A percentile compares a stretch with the other conserved stretches of the same genome.
phyloP scores from a whole-genome alignment of 2,113 vertebrate genomes.

The Chionis minor region DNA sequence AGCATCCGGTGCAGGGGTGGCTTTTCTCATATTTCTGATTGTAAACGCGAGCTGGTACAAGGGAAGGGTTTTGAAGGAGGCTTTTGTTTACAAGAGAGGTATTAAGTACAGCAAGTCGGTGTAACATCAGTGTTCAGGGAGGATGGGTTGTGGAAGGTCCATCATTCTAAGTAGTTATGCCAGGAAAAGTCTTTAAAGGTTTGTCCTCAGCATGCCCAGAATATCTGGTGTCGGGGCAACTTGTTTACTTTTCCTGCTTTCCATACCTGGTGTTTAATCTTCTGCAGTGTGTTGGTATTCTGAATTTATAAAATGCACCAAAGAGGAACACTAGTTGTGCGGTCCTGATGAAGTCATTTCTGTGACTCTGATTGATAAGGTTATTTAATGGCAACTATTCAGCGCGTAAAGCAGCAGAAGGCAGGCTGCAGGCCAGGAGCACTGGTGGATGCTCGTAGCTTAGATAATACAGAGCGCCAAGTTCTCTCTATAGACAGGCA shows the following conservation, averaged over 20 bases:
- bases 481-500: neutral
- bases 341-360: neutral
- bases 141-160: neutral
- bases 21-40: neutral
- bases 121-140: neutral
- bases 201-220: neutral
- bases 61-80: neutral
- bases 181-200: neutral
- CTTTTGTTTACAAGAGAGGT: neutral
- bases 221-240: neutral
- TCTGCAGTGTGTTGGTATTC: neutral
- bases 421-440: neutral
- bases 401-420: neutral
- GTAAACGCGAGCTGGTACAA: neutral
- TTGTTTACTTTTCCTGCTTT: neutral
- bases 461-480: neutral
- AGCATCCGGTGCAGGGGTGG: neutral
- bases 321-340: neutral
- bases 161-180: neutral
- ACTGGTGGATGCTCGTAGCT: neutral
- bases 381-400: neutral
- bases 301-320: neutral
- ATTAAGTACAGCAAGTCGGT: neutral
- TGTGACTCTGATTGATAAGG: neutral
- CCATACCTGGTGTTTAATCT: neutral